Base-by-base conservation (phyloP, 2,888 invertebrate genomes). In the Lagria hirta region DNA sequence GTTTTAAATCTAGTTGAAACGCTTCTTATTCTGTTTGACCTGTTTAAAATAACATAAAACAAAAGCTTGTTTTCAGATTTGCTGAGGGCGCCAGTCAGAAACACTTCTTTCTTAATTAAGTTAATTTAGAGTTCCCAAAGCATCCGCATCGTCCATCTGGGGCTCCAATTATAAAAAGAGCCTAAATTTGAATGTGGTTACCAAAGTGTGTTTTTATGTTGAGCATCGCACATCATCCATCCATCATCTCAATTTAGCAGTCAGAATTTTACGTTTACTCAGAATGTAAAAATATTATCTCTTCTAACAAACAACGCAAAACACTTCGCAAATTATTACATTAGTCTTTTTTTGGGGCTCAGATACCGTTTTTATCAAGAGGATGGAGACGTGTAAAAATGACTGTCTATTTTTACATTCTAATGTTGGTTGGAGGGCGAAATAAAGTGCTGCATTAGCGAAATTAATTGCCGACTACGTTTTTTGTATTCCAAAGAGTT, bases 371-470 rank as follows among this genome's bases (percentile, higher is more conserved):
- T n/a, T 54, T 52, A 55, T 55, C 57, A 51, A 49, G 43, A 42
- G 52, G 50, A 50, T 51, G 48, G 46, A 38, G 51, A 53, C 57
- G 43, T 48, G 50, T 54, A 57, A 57, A 57, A 57, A 57, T 56
- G 43, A 43, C 54, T 29, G 32, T 44, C 54, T 47, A 57, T 57
- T 57, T 57, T 57, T 55, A 53, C 51, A 53, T 55, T 53, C 51
- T 48, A 52, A 51, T 50, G 51, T 47, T 43, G 46, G 38, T 40
- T 32, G 30, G 24, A 46, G 40, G 47, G 34, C 32, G 42, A 43
- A 54, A 56, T 54, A 55, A 55, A 55, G 54, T 51, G 55, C 38
- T 55, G 51, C 55, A 58, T 58, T 58, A 57, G 55, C 36, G 45
- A 47, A 52, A 57, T 58, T 58, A 57, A 57, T 58, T 58, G 53